Percentiles rank a stretch among this genome's conserved stretches.
phyloP scores from a whole-genome alignment of 2,113 vertebrate genomes.

The Phasianus colchicus region DNA sequence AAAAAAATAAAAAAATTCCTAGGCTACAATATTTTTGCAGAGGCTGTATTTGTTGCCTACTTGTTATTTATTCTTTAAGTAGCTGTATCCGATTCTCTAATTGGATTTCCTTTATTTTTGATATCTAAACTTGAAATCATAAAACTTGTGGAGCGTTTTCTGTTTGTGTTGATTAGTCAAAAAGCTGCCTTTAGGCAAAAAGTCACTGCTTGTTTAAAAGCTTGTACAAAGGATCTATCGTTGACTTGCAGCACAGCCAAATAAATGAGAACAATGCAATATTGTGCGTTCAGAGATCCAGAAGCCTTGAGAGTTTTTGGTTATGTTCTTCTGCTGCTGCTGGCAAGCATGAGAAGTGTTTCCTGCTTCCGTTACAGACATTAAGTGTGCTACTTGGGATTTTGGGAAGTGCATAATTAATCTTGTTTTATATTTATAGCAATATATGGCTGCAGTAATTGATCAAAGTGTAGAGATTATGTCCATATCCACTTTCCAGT shows the following conservation, averaged over 20 bases:
- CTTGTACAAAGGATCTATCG: background rate
- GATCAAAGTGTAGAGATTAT: background rate
- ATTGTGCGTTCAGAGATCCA: background rate
- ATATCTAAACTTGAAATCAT: background rate
- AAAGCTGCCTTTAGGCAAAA: background rate
- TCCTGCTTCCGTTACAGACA: background rate
- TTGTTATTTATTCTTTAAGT: background rate
- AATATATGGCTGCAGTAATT: background rate
- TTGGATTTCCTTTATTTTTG: background rate
- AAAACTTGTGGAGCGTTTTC: background rate
- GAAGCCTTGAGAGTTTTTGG: background rate
- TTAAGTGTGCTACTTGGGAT: background rate
- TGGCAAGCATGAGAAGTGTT: background rate
- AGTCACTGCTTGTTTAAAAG: background rate
- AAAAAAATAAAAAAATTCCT: background rate
- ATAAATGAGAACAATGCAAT: background rate
- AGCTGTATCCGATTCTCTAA: background rate
- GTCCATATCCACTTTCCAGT: background rate
- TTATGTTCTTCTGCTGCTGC: background rate
- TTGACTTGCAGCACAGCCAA: background rate
- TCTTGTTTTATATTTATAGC: background rate
- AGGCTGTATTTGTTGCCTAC: background rate
- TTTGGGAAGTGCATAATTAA: background rate
- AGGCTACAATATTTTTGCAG: background rate
- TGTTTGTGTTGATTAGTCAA: background rate